Base-by-base conservation (phyloP, 2,888 invertebrate genomes). In the Trichogramma evanescens region DNA sequence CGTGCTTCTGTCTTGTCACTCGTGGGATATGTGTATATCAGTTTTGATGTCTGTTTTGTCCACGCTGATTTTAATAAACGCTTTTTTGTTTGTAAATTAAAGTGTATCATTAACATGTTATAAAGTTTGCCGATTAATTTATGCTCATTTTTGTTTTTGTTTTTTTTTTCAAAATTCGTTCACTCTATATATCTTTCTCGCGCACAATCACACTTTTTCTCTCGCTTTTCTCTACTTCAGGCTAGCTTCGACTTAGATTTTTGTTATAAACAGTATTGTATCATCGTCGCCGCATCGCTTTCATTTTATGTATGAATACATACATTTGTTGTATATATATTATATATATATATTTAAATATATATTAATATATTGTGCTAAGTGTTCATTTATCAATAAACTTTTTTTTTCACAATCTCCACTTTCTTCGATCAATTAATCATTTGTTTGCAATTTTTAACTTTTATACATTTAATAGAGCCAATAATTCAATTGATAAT, bases 291-390 rank as follows among this genome's bases (percentile, higher is more conserved):
- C 63, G 62, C 62, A 62, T 59, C 58, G 56, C 53, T 69, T 63
- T 58, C 62, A 65, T 65, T 62, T 65, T 61, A 57, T 63, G 46
- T 63, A 63, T 62, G 66, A 66, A 67, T 67, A 70, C 64, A 65
- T 63, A 63, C 59, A 55, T 61, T 52, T 13, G 13, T 13, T 13
- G 13, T 13, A 13, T 13, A 13, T 13, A n/a, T n/a, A n/a, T n/a
- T n/a, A n/a, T n/a, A n/a, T 13, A 13, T 13, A 13, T 63, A 58
- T 64, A 54, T 64, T 50, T 59, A 62, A 56, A 52, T 62, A 65
- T 66, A 59, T 59, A 64, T 64, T 69, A 69, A 68, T 70, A 72
- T 73, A 75, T 75, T 76, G 75, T 76, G 75, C 75, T 76, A 75
- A 74, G 69, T 73, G 73, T 67, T 68, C 67, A 64, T 68, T 63